A percentile compares a stretch with the other conserved stretches of the same genome.
These are phyloP conservation scores for Dendrolimus houi DNA, from an alignment of 2,888 invertebrate genomes.

Conservation along the genomic window DNA sequence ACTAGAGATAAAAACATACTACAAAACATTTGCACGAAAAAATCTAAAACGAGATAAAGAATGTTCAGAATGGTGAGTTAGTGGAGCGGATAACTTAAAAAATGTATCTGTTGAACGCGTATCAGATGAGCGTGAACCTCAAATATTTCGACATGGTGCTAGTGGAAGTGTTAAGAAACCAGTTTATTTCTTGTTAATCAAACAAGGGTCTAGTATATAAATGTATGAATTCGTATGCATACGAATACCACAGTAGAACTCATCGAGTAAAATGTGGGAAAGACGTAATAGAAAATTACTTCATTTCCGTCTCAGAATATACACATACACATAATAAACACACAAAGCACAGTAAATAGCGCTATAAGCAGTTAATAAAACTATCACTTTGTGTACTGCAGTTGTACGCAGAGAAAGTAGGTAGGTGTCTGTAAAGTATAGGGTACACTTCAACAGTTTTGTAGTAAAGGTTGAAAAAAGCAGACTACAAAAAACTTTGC, in stretches of 20 bases:
- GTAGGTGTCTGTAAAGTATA: conserved; percentile 33
- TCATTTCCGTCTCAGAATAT: conserved; percentile 1
- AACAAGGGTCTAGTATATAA: conserved; percentile 13
- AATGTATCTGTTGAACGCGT: conserved; percentile 22
- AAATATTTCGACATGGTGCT: conserved; percentile 34
- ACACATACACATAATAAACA: conserved; percentile 9
- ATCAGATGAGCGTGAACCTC: conserved; percentile 34
- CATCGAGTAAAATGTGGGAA: conserved; percentile 13
- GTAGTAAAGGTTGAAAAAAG: conserved; percentile 47
- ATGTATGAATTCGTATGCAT: not conserved
- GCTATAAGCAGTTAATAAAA: conserved; percentile 26
- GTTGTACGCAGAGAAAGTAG: conserved; percentile 43
- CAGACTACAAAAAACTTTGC: conserved; percentile 28
- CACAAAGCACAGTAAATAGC: conserved; percentile 12
- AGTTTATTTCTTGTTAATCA: conserved; percentile 29
- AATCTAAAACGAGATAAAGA: conserved; percentile 1
- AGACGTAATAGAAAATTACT: not conserved
- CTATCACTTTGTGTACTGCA: conserved; percentile 17
- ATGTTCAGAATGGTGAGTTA: conserved; percentile 11
- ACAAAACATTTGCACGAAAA: not conserved
- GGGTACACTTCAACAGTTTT: conserved; percentile 40
- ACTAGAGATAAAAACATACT: not conserved
- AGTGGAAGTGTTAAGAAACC: conserved; percentile 31
- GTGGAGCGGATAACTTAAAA: conserved; percentile 12
- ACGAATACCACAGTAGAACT: not conserved